These are phyloP conservation scores for Choreutis nemorana DNA, from an alignment of 2,888 invertebrate genomes.

Conservation along the genomic window DNA sequence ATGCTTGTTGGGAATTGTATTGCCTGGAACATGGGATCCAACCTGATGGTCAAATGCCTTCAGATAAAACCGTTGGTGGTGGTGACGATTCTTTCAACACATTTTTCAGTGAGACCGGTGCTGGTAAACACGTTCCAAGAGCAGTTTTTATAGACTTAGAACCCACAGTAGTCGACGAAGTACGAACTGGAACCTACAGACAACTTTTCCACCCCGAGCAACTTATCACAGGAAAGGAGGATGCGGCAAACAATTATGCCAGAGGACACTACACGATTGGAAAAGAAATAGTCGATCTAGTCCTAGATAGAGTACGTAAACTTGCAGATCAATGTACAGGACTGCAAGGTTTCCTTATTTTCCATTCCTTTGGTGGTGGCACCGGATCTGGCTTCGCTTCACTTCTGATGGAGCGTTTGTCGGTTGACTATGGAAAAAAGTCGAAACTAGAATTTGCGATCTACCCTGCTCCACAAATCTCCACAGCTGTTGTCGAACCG, in stretches of 20 bases:
- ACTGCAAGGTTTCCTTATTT: constrained; percentile 90
- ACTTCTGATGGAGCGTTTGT: constrained; percentile 92
- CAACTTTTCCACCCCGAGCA: constrained; percentile 97
- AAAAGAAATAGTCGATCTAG: constrained; percentile 91
- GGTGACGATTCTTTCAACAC: constrained; percentile 96
- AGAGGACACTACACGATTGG: constrained; percentile 97
- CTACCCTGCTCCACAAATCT: constrained; percentile 92
- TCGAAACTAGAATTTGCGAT: constrained; percentile 94
- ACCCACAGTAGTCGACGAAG: constrained; percentile 94
- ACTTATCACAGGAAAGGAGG: constrained; percentile 94
- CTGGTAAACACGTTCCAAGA: constrained; percentile 94
- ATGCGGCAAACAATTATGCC: constrained; percentile 97
- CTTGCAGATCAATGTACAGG: constrained; percentile 91
- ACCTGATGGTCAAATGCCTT: constrained; percentile 87
- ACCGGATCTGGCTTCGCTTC: constrained; percentile 96
- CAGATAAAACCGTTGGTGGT: constrained; percentile 80
- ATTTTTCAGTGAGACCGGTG: constrained; percentile 92
- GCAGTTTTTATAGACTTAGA: constrained; percentile 95
- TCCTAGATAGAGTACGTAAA: constrained; percentile 85
- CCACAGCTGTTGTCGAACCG: constrained; percentile 91
- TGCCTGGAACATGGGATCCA: constrained; percentile 85
- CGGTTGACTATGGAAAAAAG: constrained; percentile 95
- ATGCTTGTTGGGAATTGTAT: constrained; percentile 87
- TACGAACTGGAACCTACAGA: constrained; percentile 92
- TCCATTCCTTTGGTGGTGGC: constrained; percentile 93